Percentiles rank a stretch among this genome's conserved stretches.
These are phyloP conservation scores for Spilarctia lutea DNA, from an alignment of 2,888 invertebrate species.

Conservation along the genomic window DNA sequence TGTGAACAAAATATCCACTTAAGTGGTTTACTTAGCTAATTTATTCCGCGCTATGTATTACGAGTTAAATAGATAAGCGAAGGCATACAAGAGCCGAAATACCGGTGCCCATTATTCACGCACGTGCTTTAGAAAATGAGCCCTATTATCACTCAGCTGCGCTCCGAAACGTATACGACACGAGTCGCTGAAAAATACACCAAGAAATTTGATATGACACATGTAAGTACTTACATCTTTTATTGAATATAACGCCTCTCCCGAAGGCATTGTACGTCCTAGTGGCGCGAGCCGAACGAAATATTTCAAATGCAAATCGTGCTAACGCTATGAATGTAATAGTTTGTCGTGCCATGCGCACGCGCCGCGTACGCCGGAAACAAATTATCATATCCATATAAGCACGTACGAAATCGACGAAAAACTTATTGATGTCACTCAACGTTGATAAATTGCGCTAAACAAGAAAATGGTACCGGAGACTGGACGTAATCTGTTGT, in stretches of 20 bases:
- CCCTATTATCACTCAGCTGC: constrained; percentile 74
- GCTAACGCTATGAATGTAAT: constrained; percentile 85
- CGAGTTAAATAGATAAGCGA: constrained; percentile 58
- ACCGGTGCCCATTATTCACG: constrained; percentile 69
- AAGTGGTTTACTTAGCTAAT: constrained; percentile 40
- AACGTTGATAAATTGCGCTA: constrained; percentile 80
- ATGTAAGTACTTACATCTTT: constrained; percentile 63
- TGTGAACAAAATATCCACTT: constrained; percentile 36
- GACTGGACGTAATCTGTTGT: constrained; percentile 65
- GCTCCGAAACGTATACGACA: constrained; percentile 67
- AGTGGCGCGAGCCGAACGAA: constrained; percentile 79
- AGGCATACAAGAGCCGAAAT: constrained; percentile 54
- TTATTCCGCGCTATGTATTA: constrained; percentile 48
- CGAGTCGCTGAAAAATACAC: constrained; percentile 83
- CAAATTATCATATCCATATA: constrained; percentile 87
- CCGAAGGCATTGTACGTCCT: constrained; percentile 77
- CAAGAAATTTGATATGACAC: constrained; percentile 84
- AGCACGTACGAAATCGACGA: constrained; percentile 80
- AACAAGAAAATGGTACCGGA: constrained; percentile 75
- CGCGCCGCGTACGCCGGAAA: constrained; percentile 84
- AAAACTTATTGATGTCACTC: constrained; percentile 83
- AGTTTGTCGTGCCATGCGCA: constrained; percentile 84
- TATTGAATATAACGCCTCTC: constrained; percentile 74
- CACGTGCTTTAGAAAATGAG: constrained; percentile 80
- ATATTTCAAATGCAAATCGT: constrained; percentile 87